Evolutionary conservation across 1,140 invertebrate genomes (phyloP), one percentile per base, ranked within the genome.

Genomic region (Lysiphlebus fabarum): DNA sequence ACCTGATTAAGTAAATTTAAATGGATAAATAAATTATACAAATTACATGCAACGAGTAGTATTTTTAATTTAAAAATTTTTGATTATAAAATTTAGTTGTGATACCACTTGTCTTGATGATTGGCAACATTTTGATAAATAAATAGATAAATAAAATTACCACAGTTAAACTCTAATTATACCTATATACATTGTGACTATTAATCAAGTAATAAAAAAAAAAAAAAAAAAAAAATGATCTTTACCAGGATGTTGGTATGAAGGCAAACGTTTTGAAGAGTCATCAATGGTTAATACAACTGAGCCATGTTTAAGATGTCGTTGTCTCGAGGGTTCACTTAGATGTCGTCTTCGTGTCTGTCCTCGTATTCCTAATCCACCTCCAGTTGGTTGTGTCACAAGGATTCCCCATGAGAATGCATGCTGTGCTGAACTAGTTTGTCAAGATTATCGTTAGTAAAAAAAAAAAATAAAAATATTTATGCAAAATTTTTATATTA

Each of bases 241-340:
- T n/a, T 45, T 45, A 12, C 17, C 4, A 87, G 85, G 82, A 53
- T 90, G 88, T 71, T 80, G 83, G 70, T 88, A 88, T 70, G 85
- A 86, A 66, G 84, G 84, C 33, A 82, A 82, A 42, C 83, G 81
- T 71, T 85, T 84, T 69, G 78, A 80, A n/a, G 85, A 86, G 68
- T 86, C 85, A 43, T 75, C 79, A 10, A 65, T 79, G 44, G 88
- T 92, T 58, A 68, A 75, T 58, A 90, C 89, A 48, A 76, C 82
- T 38, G 89, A 91, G 69, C 86, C 89, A 10, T 93, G 91, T 71
- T 77, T 93, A 36, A 84, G 84, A 59, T 93, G 91, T 75, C 84
- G 83, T 59, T 93, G 91, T 74, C 81, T 78, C 26, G 82, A 83
- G 4, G 87, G 87, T 53, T 84, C 86, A 9, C 77, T 92, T 37